Evolutionary conservation across 2,888 invertebrate genomes (phyloP), one percentile per base, ranked within the genome.

Genomic region (Melolontha melolontha): DNA sequence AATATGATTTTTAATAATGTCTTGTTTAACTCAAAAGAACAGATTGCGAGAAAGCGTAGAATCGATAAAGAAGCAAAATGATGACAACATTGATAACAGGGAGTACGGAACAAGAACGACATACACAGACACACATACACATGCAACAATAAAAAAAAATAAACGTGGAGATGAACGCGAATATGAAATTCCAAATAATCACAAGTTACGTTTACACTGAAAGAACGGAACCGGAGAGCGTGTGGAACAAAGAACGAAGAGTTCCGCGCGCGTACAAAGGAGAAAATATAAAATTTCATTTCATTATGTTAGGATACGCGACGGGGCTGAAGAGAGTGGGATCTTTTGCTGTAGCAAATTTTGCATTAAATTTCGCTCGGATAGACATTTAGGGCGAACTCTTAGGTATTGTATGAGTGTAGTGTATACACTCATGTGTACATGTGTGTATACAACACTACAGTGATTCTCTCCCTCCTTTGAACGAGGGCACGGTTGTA

Each of bases 231-330:
- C 12, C 22, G 47, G n/a, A 8, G 16, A 47, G 11, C 7, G 2
- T 11, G 16, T 11, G 47, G 16, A 29, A 22, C 29, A 49, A 49
- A 39, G 54, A 42, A 17, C 34, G 17, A 22, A 6, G 12, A 14
- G 16, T 11, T 5, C 41, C 41, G 47, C 7, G 10, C 16, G 51
- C 40, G 10, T 49, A 67, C 59, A 67, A 62, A 62, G 62, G 51
- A 41, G 66, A 66, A 55, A 66, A 66, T 66, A 66, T 66, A 66
- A 66, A 66, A 66, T 66, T 66, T 66, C 66, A 66, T 66, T 66
- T 66, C 66, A 66, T 66, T 66, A 66, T 41, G 55, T 16, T 22
- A 16, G 14, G 17, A 34, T 39, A 16, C 12, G n/a, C 16, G 54
- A 54, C 34, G 54, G 29, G 51, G n/a, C 5, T 12, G 29, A 34